Evolutionary conservation across 2,888 invertebrate genomes (phyloP), one percentile per base, ranked within the genome.

Genomic region (Gortyna flavago): DNA sequence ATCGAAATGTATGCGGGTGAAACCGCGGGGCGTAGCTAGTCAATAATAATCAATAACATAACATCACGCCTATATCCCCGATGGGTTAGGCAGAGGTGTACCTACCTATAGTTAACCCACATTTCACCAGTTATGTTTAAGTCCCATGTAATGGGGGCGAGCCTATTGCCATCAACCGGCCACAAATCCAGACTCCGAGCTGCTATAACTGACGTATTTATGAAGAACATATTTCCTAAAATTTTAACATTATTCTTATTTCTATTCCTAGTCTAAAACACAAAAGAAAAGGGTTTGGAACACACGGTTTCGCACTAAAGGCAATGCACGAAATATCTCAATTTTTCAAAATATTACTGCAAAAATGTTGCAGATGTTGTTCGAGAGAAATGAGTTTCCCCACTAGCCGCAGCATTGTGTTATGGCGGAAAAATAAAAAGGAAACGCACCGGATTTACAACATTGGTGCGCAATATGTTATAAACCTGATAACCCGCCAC

Each of bases 401-500:
- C 67, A 41, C 73, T 72, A 83, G 54, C 87, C 79, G 71, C 75
- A 71, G 65, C 48, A 79, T 76, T 83, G 72, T 83, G 78, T 82
- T 81, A 69, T 57, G 71, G 76, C 70, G 79, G 76, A 1, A 57
- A 77, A 84, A 87, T 81, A 80, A 85, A 85, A 85, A 79, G 67
- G 67, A 80, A 79, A 83, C 72, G 87, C 80, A 79, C 57, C 65
- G 76, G 68, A 84, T 85, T 73, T 80, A 66, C 79, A 59, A 68
- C 64, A 77, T 74, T 41, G 61, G 54, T 41, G 71, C 62, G 79
- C 85, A 86, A 79, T 88, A 85, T 82, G 79, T 87, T 88, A 80
- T 80, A 79, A 82, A 87, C 74, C 77, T 85, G 83, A 88, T 81
- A 84, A 84, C 80, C 68, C 73, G 75, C 65, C 72, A 48, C 77